A percentile compares a stretch with the other conserved stretches of the same genome.
phyloP scores from a whole-genome alignment of 2,888 invertebrate species.

The Pyrrhia umbra region DNA sequence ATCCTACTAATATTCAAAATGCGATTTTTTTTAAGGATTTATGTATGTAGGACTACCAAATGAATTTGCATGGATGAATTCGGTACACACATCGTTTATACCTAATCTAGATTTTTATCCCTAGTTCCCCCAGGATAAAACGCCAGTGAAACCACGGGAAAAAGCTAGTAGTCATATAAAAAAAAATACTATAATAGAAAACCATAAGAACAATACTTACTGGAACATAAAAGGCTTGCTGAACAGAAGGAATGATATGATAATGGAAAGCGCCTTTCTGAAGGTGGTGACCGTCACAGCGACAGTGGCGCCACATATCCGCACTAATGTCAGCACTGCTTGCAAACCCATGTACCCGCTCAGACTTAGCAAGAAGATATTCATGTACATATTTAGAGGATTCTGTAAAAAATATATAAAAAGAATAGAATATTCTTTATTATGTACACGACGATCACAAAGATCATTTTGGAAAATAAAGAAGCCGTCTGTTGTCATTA shows the following conservation, averaged over 20 bases:
- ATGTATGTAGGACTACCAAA: too few relatives aligned
- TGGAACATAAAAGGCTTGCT: constrained; percentile 98
- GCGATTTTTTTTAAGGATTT: too few relatives aligned
- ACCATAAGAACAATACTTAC: constrained; percentile 89
- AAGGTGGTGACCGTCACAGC: constrained; percentile 98
- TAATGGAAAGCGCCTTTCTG: constrained; percentile 97
- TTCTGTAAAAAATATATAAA: constrained; percentile 89
- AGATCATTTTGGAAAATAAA: too few relatives aligned
- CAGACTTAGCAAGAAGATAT: constrained; percentile 95
- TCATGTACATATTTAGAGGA: constrained; percentile 94
- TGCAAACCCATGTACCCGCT: constrained; percentile 98
- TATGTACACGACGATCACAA: too few relatives aligned
- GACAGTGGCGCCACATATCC: constrained; percentile 96
- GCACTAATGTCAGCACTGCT: constrained; percentile 96
- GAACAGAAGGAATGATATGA: constrained; percentile 98
- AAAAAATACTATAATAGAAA: background rate
- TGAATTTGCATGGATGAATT: too few relatives aligned
- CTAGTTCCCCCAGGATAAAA: too few relatives aligned
- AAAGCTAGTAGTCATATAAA: background rate
- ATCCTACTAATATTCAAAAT: too few relatives aligned
- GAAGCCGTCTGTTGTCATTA: too few relatives aligned
- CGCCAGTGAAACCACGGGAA: too few relatives aligned
- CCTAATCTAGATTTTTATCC: too few relatives aligned
- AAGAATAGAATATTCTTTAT: too few relatives aligned
- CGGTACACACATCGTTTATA: too few relatives aligned